Evolutionary conservation across 2,888 invertebrate species (phyloP).

Genomic region (Calliphora vomitoria): DNA sequence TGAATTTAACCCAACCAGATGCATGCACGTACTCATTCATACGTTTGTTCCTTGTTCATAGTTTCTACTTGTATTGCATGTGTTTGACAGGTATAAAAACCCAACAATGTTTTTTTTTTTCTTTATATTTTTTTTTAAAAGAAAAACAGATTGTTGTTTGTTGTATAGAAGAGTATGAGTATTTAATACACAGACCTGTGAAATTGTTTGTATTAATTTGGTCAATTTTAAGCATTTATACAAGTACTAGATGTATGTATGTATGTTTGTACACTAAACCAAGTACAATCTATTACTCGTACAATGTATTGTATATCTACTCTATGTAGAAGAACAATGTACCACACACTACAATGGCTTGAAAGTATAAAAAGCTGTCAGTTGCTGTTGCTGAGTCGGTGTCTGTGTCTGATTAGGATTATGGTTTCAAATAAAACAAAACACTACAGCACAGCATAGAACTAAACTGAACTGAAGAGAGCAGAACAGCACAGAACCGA

Average conservation of each 20-base stretch:
- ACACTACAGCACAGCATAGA: neutral
- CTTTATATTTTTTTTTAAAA: constrained; percentile 18
- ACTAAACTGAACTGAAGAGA: neutral
- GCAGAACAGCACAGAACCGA: neutral
- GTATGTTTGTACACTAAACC: neutral
- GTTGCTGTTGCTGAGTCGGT: constrained; percentile 50
- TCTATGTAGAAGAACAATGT: constrained; percentile 31
- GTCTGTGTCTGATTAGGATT: constrained; percentile 67
- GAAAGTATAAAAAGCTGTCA: constrained; percentile 42
- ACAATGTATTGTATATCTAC: neutral
- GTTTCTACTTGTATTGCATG: constrained; percentile 15
- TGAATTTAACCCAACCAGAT: constrained; percentile 54
- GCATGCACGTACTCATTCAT: constrained; percentile 37
- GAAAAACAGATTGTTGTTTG: constrained; percentile 42
- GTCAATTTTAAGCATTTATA: constrained; percentile 63
- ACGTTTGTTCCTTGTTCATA: neutral
- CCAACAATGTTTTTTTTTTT: constrained; percentile 3
- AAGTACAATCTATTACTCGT: neutral
- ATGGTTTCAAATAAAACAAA: constrained; percentile 60
- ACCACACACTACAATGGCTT: constrained; percentile 24
- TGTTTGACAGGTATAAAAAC: constrained; percentile 65
- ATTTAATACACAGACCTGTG: constrained; percentile 65
- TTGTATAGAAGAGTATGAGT: constrained; percentile 16
- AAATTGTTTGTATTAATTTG: constrained; percentile 70
- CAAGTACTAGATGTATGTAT: neutral